Evolutionary conservation across 2,888 invertebrate genomes (phyloP).

Genomic region (Lottia scabra): DNA sequence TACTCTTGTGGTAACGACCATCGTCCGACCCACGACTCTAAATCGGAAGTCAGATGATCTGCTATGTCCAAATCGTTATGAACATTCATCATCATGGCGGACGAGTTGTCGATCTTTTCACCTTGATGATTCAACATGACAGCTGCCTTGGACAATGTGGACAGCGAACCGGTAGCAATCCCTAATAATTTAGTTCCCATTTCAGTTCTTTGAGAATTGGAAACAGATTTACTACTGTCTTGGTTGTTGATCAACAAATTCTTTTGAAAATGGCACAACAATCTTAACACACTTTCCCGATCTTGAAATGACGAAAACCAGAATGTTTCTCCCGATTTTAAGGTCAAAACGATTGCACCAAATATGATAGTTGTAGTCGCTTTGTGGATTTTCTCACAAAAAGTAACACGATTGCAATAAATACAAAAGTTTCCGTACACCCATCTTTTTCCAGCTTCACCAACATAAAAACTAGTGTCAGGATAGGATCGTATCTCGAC

Average conservation of each 20-base stretch:
- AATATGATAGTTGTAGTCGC: slow-evolving; percentile 7
- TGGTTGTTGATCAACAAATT: not conserved
- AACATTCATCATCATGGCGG: slow-evolving; percentile 8
- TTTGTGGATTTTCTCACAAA: slow-evolving; percentile 13
- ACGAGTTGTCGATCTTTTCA: slow-evolving; percentile 12
- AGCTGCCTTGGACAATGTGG: slow-evolving; percentile 6
- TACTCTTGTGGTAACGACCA: slow-evolving; percentile 17
- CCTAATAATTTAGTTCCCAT: slow-evolving; percentile 9
- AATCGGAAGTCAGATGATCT: slow-evolving; percentile 6
- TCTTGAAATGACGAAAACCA: slow-evolving; percentile 19
- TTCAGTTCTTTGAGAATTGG: slow-evolving; percentile 10
- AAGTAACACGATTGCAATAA: not conserved
- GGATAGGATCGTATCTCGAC: not conserved
- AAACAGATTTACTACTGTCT: not conserved
- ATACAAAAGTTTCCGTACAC: slow-evolving; percentile 9
- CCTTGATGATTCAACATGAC: slow-evolving; percentile 12
- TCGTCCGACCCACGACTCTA: slow-evolving; percentile 14
- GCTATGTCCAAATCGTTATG: slow-evolving; percentile 16
- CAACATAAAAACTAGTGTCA: slow-evolving; percentile 8
- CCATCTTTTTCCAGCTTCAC: slow-evolving; percentile 2
- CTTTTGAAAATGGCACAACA: slow-evolving; percentile 6
- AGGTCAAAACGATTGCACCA: slow-evolving; percentile 3
- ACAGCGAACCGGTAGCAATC: not conserved
- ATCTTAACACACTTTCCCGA: slow-evolving; percentile 6
- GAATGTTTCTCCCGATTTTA: not conserved